Evolutionary conservation across 2,888 invertebrate genomes (phyloP).

Genomic region (Andricus curvator): DNA sequence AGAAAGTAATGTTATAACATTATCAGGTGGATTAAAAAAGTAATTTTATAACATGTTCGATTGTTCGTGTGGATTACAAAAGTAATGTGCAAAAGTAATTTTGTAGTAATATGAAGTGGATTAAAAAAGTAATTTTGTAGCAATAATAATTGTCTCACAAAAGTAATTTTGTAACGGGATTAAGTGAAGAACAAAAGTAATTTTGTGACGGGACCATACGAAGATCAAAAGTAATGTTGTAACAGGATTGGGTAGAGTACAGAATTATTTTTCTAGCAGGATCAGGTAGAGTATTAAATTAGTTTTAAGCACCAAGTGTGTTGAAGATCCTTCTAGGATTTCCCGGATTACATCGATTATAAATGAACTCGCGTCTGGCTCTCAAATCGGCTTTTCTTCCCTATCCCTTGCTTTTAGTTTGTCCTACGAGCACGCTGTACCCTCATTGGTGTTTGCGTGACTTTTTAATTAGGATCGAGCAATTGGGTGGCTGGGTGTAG

Average conservation of each 20-base stretch:
- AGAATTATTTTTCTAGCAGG: no score
- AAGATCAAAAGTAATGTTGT: no score
- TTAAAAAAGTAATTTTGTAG: no score
- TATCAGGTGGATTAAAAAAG: no score
- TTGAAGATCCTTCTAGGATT: neutral
- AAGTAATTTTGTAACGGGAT: no score
- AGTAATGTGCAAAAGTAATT: no score
- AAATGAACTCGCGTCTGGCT: neutral
- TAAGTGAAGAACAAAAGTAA: neutral
- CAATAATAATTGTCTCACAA: no score
- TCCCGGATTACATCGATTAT: neutral
- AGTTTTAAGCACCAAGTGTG: neutral
- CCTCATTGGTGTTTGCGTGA: neutral
- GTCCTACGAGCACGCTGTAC: neutral
- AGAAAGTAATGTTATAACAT: no score
- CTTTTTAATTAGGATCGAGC: constrained; percentile 8
- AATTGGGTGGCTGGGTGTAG: neutral
- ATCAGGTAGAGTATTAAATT: no score
- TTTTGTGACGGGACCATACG: neutral
- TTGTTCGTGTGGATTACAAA: no score
- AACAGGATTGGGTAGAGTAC: no score
- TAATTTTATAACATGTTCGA: no score
- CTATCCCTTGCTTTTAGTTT: neutral
- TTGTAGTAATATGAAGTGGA: rapidly evolving
- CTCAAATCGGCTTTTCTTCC: neutral